These are phyloP conservation scores for Chironomus tentans DNA, from an alignment of 2,888 invertebrate genomes.

Conservation along the genomic window DNA sequence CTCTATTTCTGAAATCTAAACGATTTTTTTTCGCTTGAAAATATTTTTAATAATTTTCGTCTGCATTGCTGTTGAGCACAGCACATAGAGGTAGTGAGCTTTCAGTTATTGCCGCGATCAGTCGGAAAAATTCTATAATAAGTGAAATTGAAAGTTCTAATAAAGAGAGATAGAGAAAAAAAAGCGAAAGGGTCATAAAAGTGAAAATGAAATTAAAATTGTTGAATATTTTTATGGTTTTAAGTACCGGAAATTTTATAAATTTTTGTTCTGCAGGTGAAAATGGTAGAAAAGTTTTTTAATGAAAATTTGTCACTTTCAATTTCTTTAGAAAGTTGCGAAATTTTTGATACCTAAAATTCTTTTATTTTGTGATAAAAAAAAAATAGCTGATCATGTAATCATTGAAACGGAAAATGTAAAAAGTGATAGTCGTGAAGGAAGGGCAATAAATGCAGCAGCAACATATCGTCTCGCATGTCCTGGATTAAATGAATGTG, in stretches of 20 bases:
- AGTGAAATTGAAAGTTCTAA: neutral
- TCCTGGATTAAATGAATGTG: conserved; percentile 35
- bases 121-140: neutral
- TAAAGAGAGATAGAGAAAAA: neutral
- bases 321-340: neutral
- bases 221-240: neutral
- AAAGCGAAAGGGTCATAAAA: conserved; percentile 1
- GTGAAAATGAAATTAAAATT: conserved; percentile 17
- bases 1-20: conserved; percentile 10
- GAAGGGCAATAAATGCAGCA: neutral
- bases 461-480: conserved; percentile 7
- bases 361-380: neutral
- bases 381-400: neutral
- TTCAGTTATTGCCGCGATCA: neutral
- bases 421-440: neutral
- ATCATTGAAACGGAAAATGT: conserved; percentile 19
- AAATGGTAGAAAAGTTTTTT: neutral
- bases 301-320: neutral
- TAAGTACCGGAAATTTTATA: neutral
- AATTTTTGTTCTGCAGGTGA: neutral
- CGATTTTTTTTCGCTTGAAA: conserved; percentile 7
- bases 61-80: neutral
- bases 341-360: no score
- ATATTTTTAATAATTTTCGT: conserved; percentile 13
- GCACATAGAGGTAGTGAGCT: neutral